A percentile compares a stretch with the other conserved stretches of the same genome.
Conservation (phyloP, 92 coral and sea anemone species). For the Epizoanthus stellaris region DNA sequence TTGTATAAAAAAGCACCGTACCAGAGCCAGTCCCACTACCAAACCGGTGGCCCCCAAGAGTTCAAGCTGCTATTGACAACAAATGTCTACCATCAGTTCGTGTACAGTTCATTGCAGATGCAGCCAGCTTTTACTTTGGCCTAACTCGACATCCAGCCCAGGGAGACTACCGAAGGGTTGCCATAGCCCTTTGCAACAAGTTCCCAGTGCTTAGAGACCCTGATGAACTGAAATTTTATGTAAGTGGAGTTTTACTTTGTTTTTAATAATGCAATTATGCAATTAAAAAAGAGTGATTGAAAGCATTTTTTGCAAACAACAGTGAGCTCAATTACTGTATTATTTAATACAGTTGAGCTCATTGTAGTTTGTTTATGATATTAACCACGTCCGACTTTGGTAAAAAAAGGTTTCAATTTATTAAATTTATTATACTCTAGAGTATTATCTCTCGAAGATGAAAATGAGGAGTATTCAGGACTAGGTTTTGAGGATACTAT, state of each 20-base stretch:
- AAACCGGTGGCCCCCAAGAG: constrained; percentile 27
- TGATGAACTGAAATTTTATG: constrained; percentile 46
- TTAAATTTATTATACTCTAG: too few species aligned
- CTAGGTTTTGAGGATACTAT: too few species aligned
- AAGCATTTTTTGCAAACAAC: too few species aligned
- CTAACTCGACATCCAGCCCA: constrained; percentile 53
- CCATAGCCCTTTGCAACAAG: constrained; percentile 38
- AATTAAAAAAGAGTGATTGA: background rate
- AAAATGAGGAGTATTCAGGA: too few species aligned
- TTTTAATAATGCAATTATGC: background rate
- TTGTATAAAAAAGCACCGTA: constrained; percentile 11
- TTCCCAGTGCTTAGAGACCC: constrained; percentile 55
- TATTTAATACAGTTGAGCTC: too few species aligned
- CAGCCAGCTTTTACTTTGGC: constrained; percentile 56
- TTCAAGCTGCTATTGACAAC: constrained; percentile 1
- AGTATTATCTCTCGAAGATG: too few species aligned
- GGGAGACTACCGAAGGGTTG: constrained; percentile 59
- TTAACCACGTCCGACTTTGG: too few species aligned
- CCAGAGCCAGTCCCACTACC: constrained; percentile 37
- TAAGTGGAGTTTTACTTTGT: constrained; percentile 7
- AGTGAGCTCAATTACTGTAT: too few species aligned
- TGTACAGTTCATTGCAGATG: constrained; percentile 41
- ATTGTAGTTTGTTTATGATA: too few species aligned
- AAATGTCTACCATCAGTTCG: constrained; percentile 28
- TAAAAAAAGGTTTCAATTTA: too few species aligned